phyloP scores from a whole-genome alignment of 2,797 vertebrate species.

The Channa striata region DNA sequence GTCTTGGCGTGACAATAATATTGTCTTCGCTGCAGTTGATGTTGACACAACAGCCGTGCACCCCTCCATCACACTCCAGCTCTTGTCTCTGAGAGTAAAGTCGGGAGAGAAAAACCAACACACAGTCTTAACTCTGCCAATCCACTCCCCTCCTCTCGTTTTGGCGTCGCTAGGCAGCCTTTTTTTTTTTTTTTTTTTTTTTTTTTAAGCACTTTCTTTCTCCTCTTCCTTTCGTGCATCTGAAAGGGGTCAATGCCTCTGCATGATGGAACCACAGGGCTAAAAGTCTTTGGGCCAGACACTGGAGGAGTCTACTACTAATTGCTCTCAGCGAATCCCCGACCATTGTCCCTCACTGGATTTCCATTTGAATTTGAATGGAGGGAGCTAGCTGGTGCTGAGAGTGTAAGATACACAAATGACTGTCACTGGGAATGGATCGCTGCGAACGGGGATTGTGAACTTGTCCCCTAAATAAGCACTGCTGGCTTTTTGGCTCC shows the following conservation, averaged over 20 bases:
- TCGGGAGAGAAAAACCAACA: slow-evolving; percentile 81
- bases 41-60: slow-evolving; percentile 70
- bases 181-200: slow-evolving; percentile 67
- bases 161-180: slow-evolving; percentile 77
- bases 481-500: slow-evolving; percentile 80
- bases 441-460: slow-evolving; percentile 69
- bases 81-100: slow-evolving; percentile 73
- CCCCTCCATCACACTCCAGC: slow-evolving; percentile 73
- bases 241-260: slow-evolving; percentile 82
- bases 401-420: slow-evolving; percentile 86
- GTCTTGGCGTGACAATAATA: slow-evolving; percentile 49
- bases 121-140: slow-evolving; percentile 63
- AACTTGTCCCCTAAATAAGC: slow-evolving; percentile 73
- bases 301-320: slow-evolving; percentile 82
- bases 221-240: slow-evolving; percentile 69
- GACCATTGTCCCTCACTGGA: slow-evolving; percentile 70
- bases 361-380: slow-evolving; percentile 86
- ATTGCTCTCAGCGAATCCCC: slow-evolving; percentile 79
- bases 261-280: slow-evolving; percentile 79
- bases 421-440: slow-evolving; percentile 82
- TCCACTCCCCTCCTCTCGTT: slow-evolving; percentile 67
- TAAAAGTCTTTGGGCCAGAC: slow-evolving; percentile 80
- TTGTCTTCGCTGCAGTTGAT: slow-evolving; percentile 54
- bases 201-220: slow-evolving; percentile 61
- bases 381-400: slow-evolving; percentile 77